A percentile compares a stretch with the other conserved stretches of the same genome.
Evolutionary conservation across 2,113 vertebrate species (phyloP).

Genomic region (Mustela nigripes): DNA sequence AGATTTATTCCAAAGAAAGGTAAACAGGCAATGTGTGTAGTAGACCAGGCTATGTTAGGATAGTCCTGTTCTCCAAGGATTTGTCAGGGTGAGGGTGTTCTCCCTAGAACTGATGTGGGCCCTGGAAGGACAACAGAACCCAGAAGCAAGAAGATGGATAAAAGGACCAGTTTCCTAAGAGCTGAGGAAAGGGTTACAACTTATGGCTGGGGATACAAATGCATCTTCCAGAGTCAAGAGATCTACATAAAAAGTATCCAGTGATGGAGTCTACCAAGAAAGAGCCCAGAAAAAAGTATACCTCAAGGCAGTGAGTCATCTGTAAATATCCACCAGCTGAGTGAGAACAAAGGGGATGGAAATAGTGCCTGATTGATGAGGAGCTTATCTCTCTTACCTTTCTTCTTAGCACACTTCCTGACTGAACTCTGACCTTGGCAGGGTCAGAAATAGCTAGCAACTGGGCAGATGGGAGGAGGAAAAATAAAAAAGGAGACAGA

Average conservation of each 20-base stretch:
- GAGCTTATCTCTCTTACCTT: not conserved
- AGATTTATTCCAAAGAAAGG: not conserved
- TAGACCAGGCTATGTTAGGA: not conserved
- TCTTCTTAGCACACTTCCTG: not conserved
- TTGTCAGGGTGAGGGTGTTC: not conserved
- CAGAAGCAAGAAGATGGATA: not conserved
- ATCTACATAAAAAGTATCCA: not conserved
- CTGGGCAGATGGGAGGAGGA: not conserved
- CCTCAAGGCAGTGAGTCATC: not conserved
- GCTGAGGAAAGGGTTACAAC: not conserved
- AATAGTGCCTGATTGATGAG: not conserved
- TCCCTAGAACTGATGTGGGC: not conserved
- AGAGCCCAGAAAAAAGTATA: not conserved
- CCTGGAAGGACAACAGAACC: not conserved
- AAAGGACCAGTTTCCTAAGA: not conserved
- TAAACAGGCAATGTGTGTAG: not conserved
- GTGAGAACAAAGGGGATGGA: not conserved
- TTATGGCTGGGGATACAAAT: not conserved
- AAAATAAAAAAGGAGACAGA: not conserved
- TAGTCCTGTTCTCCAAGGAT: not conserved
- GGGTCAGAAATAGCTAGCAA: not conserved
- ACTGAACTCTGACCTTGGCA: not conserved
- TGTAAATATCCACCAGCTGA: not conserved
- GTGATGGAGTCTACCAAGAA: not conserved
- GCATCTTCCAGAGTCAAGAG: not conserved